These are phyloP conservation scores for Sarcophaga variegata DNA, from an alignment of 2,888 invertebrate genomes.

Conservation along the genomic window DNA sequence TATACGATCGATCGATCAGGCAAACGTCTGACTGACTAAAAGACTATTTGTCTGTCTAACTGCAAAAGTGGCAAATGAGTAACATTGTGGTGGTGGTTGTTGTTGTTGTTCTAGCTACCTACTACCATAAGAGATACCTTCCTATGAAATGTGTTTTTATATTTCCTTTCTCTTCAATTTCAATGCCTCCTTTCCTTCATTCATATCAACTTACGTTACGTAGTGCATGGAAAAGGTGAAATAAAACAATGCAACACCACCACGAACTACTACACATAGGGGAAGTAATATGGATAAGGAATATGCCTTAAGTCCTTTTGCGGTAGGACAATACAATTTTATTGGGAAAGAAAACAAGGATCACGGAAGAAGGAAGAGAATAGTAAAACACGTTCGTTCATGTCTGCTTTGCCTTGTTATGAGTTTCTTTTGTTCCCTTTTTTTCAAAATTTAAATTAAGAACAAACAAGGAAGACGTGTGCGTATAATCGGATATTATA, in stretches of 20 bases:
- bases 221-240: background rate
- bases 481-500: constrained; percentile 68
- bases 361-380: constrained; percentile 40
- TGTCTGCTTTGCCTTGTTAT: constrained; percentile 30
- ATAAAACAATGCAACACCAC: constrained; percentile 1
- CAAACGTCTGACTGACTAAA: background rate
- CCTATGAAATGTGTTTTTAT: constrained; percentile 10
- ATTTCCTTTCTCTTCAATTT: constrained; percentile 9
- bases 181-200: constrained; percentile 14
- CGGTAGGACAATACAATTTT: constrained; percentile 52
- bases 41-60: background rate
- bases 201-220: background rate
- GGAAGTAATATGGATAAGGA: background rate
- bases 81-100: constrained; percentile 43
- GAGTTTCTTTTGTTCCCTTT: background rate
- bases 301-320: constrained; percentile 48
- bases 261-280: background rate
- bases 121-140: background rate
- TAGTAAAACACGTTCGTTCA: constrained; percentile 49
- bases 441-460: constrained; percentile 14
- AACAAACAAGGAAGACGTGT: constrained; percentile 56
- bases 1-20: background rate
- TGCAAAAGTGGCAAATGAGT: constrained; percentile 7
- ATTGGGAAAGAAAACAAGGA: constrained; percentile 10
- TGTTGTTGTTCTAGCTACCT: background rate